A percentile compares a stretch with the other conserved stretches of the same genome.
phyloP scores from a whole-genome alignment of 2,888 invertebrate species.

The Sialis lutaria region DNA sequence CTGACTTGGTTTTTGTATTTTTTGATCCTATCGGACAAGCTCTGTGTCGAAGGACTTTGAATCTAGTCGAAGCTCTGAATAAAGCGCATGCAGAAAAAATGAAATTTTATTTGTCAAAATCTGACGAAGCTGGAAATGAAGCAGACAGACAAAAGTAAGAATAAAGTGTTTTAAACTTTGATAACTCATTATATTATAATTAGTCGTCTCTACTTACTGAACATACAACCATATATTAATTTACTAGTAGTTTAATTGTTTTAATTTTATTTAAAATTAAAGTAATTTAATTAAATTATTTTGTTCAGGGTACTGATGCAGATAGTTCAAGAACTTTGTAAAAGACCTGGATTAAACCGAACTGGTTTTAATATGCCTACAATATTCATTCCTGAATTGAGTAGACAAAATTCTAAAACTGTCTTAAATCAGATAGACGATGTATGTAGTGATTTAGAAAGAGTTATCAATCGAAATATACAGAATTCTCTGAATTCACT shows the following conservation, averaged over 20 bases:
- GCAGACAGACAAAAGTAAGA: slow-evolving; percentile 33
- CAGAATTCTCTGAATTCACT: slow-evolving; percentile 34
- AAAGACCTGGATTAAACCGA: slow-evolving; percentile 33
- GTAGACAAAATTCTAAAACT: slow-evolving; percentile 20
- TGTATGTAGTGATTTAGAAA: slow-evolving; percentile 31
- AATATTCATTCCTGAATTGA: slow-evolving; percentile 31
- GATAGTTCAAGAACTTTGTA: slow-evolving; percentile 38
- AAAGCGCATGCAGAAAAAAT: slow-evolving; percentile 31
- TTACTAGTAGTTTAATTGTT: too few species aligned
- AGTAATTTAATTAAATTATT: too few species aligned
- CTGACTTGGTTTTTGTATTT: slow-evolving; percentile 37
- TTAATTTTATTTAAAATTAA: too few species aligned
- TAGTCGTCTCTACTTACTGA: background rate
- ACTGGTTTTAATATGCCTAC: slow-evolving; percentile 38
- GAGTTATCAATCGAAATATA: slow-evolving; percentile 33
- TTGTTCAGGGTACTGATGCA: slow-evolving; percentile 32
- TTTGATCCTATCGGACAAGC: slow-evolving; percentile 41
- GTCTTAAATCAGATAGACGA: slow-evolving; percentile 38
- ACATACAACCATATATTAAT: too few species aligned
- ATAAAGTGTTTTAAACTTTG: background rate
- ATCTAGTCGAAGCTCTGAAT: slow-evolving; percentile 32
- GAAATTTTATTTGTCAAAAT: slow-evolving; percentile 34
- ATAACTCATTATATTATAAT: background rate
- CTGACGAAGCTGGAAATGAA: slow-evolving; percentile 37
- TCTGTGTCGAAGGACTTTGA: slow-evolving; percentile 33